Evolutionary conservation across 2,888 invertebrate genomes (phyloP).

Genomic region (Protodeltote pygarga): DNA sequence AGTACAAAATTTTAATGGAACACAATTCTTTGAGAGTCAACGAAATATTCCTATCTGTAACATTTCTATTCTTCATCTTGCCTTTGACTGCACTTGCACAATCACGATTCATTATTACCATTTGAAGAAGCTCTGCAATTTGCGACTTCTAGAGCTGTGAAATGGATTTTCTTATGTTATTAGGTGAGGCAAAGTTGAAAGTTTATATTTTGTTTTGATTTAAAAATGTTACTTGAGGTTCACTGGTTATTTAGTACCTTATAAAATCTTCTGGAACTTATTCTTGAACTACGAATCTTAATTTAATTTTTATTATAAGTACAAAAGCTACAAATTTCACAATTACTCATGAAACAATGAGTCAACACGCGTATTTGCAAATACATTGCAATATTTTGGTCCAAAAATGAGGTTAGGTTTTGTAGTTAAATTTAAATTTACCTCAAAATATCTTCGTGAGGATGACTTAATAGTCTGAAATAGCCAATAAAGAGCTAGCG

Average conservation of each 20-base stretch:
- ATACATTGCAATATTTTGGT: no score
- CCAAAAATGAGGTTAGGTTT: no score
- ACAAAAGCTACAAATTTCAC: neutral
- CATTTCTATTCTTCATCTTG: constrained; percentile 11
- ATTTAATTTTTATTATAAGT: neutral
- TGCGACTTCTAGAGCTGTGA: constrained; percentile 4
- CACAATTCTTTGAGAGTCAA: constrained; percentile 13
- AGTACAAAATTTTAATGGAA: constrained; percentile 8
- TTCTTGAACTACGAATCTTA: no score
- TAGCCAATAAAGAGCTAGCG: no score
- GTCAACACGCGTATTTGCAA: no score
- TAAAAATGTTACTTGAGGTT: no score
- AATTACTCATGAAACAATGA: neutral
- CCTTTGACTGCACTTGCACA: constrained; percentile 26
- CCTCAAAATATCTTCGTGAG: no score
- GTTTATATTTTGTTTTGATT: neutral
- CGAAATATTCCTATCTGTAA: constrained; percentile 17
- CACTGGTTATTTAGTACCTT: no score
- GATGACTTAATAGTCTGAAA: no score
- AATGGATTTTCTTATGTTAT: constrained; percentile 7
- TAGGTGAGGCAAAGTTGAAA: neutral
- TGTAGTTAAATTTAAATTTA: no score
- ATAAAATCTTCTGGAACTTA: no score
- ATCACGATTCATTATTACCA: constrained; percentile 26
- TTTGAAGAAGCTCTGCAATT: constrained; percentile 27